Evolutionary conservation across 2,888 invertebrate genomes (phyloP).

Genomic region (Sinodicranocentrus sp.): DNA sequence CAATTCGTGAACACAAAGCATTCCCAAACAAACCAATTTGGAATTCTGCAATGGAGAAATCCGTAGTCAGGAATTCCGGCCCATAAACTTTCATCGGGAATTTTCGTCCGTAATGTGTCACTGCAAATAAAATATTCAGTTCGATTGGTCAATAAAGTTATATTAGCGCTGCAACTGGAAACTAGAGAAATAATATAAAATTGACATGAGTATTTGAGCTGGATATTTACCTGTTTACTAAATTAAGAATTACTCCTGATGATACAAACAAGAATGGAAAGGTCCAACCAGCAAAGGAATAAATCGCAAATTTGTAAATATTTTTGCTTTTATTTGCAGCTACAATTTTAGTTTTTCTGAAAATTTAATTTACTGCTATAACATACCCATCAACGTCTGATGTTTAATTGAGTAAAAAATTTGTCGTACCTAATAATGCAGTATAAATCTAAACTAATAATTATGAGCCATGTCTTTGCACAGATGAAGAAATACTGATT

Average conservation of each 20-base stretch:
- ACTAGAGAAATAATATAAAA: neutral
- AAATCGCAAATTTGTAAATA: conserved; percentile 19
- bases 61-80: conserved; percentile 58
- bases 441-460: conserved; percentile 57
- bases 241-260: conserved; percentile 45
- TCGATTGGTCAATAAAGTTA: too few species aligned
- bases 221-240: conserved; percentile 36
- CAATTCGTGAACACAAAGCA: conserved; percentile 65
- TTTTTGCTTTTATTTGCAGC: conserved; percentile 18
- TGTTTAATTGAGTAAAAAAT: neutral
- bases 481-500: conserved; percentile 61
- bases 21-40: conserved; percentile 62
- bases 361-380: neutral
- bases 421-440: conserved; percentile 43
- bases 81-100: conserved; percentile 41
- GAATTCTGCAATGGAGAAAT: conserved; percentile 56
- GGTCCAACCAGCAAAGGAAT: conserved; percentile 52
- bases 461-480: conserved; percentile 63
- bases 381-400: too few species aligned
- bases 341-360: conserved; percentile 28
- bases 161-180: neutral
- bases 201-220: too few species aligned
- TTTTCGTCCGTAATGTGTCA: too few species aligned
- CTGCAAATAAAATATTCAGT: neutral
- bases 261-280: conserved; percentile 46